Evolutionary conservation across 1,140 invertebrate species (phyloP).

Genomic region (Pseudomyrmex dendroicus): DNA sequence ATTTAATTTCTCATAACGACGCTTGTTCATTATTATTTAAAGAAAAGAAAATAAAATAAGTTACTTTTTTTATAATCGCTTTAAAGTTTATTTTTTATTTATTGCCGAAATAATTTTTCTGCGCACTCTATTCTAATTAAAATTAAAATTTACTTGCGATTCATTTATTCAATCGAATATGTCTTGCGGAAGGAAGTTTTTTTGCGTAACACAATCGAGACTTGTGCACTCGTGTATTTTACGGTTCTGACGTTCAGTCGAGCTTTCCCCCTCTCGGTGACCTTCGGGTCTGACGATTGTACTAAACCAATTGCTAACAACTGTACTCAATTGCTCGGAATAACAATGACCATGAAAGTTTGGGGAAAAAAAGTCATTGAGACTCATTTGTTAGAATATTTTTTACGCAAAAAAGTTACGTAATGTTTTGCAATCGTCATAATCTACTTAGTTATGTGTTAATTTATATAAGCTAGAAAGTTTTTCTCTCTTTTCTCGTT

Average conservation of each 20-base stretch:
- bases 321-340: slow-evolving; percentile 75
- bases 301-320: slow-evolving; percentile 75
- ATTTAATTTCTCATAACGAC: slow-evolving; percentile 33
- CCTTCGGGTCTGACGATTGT: slow-evolving; percentile 62
- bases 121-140: neutral
- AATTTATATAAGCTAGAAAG: no score
- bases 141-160: neutral
- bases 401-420: neutral
- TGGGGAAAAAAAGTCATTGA: slow-evolving; percentile 36
- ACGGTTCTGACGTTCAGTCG: neutral
- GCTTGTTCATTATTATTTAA: neutral
- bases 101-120: neutral
- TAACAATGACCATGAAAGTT: slow-evolving; percentile 64
- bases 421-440: neutral
- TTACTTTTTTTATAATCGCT: no score
- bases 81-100: neutral
- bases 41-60: no score
- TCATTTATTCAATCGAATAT: neutral
- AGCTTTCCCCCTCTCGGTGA: neutral
- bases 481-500: no score
- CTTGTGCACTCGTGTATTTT: neutral
- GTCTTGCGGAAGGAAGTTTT: neutral
- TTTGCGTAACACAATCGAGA: neutral
- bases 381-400: slow-evolving; percentile 59
- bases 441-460: neutral